Conservation (phyloP, 2,797 vertebrate species). For the Uromys caudimaculatus region DNA sequence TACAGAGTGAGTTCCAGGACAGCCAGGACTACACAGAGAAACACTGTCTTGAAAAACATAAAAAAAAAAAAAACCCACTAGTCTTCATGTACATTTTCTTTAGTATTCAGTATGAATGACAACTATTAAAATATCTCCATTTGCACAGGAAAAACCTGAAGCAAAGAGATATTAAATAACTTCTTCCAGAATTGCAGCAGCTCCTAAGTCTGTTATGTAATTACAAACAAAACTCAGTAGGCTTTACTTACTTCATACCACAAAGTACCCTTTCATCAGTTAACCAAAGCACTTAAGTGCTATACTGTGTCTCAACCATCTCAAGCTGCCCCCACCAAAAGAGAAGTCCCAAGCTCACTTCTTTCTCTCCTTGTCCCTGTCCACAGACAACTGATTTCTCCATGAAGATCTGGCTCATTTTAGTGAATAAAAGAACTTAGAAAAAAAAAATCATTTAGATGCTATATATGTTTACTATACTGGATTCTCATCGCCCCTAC, state of each 20-base stretch:
- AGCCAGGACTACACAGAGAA: not conserved
- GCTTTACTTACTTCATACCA: not conserved
- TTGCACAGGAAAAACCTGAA: not conserved
- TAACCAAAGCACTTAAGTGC: not conserved
- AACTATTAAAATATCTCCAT: not conserved
- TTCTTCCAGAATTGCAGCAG: slow-evolving; percentile 3
- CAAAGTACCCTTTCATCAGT: slow-evolving; percentile 32
- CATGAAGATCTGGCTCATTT: not conserved
- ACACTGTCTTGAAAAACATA: not conserved
- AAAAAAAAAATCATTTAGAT: not conserved
- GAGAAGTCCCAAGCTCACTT: not conserved
- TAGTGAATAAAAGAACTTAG: not conserved
- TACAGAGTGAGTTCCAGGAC: not conserved
- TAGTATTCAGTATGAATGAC: not conserved
- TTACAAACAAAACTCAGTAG: not conserved
- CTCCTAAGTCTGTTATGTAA: not conserved
- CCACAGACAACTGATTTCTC: not conserved
- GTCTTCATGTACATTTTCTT: not conserved
- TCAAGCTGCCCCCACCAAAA: not conserved
- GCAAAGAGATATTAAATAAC: not conserved
- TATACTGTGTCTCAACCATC: not conserved
- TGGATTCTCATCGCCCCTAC: not conserved
- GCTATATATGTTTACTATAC: not conserved
- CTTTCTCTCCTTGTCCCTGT: not conserved
- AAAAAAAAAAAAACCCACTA: not conserved